Base-by-base conservation (phyloP, 2,797 vertebrate genomes). In the Hybognathus amarus region DNA sequence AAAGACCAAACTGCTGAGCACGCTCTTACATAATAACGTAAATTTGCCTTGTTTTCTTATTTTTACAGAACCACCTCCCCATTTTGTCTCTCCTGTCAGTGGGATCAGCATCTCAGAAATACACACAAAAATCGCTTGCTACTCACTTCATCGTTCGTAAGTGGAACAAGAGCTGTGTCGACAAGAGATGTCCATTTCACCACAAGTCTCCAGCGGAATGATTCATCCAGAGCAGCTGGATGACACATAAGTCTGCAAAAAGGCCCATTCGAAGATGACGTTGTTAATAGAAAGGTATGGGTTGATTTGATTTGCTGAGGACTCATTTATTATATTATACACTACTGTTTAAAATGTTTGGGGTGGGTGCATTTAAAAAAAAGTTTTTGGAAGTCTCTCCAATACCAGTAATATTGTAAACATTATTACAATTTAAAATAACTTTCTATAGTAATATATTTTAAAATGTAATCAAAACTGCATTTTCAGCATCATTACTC, bases 71-170 rank as follows among this genome's bases (percentile, higher is more conserved):
- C 24, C 24, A 38, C 38, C 52, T 56, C 66, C 47, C 9, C 20
- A 30, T 64, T 75, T 75, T 38, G 80, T 63, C 52, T 78, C 64
- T 78, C 64, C 69, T 45, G 63, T 69, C 75, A 74, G 54, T 75
- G 74, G 79, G 71, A 85, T 68, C 75, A 87, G 54, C 77, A 76
- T 80, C 73, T 76, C 67, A 85, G 68, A 67, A 83, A 80, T 64
- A 67, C 69, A 75, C 77, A 54, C 63, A 75, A 64, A 76, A 73
- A 86, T 66, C 20, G 59, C 59, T 73, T 59, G 66, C 78, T 56
- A 27, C 40, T 81, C 68, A 82, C 33, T 75, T 54, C 50, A 79
- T 54, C n/a, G n/a, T 38, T 82, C 45, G 1, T 66, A 64, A 75
- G 59, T 75, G 45, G 45, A 82, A 75, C 42, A 64, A 74, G 59